These are phyloP conservation scores for Gasteruption jaculator DNA, from an alignment of 2,888 invertebrate species.

Conservation along the genomic window DNA sequence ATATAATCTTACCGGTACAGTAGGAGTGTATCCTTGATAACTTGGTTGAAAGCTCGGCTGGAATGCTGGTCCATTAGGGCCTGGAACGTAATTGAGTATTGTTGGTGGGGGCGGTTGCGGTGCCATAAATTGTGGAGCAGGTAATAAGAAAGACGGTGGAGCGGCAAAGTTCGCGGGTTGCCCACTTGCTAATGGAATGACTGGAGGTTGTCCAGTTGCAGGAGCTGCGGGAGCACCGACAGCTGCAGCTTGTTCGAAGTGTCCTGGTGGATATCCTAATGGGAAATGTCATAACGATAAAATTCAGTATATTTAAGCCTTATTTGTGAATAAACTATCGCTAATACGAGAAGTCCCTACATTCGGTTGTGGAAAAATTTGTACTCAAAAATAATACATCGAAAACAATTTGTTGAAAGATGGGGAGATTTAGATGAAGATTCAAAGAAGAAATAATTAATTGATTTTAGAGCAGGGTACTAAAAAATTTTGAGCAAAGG, in stretches of 20 bases:
- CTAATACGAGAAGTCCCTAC: too few species aligned
- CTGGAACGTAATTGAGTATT: constrained; percentile 47
- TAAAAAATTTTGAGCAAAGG: too few species aligned
- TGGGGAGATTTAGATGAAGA: too few species aligned
- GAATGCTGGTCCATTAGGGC: constrained; percentile 46
- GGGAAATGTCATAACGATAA: constrained; percentile 6
- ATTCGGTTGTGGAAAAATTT: too few species aligned
- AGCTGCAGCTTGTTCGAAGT: constrained; percentile 43
- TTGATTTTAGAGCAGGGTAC: too few species aligned
- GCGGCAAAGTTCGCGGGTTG: constrained; percentile 38
- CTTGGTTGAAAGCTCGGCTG: constrained; percentile 46
- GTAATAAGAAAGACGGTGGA: constrained; percentile 47
- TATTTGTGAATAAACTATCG: too few species aligned
- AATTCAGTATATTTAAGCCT: constrained; percentile 6
- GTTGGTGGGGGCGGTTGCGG: constrained; percentile 47
- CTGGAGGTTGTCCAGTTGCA: constrained; percentile 42
- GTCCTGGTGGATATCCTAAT: constrained; percentile 43
- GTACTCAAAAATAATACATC: too few species aligned
- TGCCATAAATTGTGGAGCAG: constrained; percentile 47
- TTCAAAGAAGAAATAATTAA: too few species aligned
- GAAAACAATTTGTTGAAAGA: too few species aligned
- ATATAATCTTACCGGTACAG: constrained; percentile 37
- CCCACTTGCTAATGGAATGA: constrained; percentile 42
- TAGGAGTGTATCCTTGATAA: constrained; percentile 44
- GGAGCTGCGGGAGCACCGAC: constrained; percentile 39